Evolutionary conservation across 2,113 vertebrate species (phyloP).

Genomic region (Coturnix japonica): DNA sequence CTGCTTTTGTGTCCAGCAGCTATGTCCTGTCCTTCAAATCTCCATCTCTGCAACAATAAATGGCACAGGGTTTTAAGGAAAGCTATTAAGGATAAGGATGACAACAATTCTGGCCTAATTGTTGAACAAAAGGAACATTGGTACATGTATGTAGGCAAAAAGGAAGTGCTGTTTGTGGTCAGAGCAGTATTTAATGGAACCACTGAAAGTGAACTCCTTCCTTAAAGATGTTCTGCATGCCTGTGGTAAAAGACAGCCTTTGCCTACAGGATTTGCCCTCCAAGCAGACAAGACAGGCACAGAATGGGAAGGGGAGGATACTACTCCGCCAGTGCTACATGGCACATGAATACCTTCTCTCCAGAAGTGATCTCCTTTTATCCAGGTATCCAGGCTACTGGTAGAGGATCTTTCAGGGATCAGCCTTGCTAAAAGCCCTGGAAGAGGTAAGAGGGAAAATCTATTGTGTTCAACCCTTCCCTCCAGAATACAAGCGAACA

Average conservation of each 20-base stretch:
- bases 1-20: background rate
- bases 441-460: background rate
- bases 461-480: background rate
- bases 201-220: background rate
- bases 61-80: background rate
- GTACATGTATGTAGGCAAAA: background rate
- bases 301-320: background rate
- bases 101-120: background rate
- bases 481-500: background rate
- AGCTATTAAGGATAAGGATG: background rate
- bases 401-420: background rate
- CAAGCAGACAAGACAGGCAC: background rate
- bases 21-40: rapidly evolving
- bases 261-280: background rate
- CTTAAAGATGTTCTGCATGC: background rate
- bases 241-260: background rate
- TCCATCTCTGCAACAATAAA: background rate
- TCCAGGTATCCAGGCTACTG: background rate
- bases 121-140: background rate
- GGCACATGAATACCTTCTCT: background rate
- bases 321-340: background rate
- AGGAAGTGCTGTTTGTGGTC: background rate
- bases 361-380: background rate
- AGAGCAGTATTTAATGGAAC: background rate
- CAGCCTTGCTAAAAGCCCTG: background rate